Base-by-base conservation (phyloP, 2,888 invertebrate species). In the Cyclophora albipunctata region DNA sequence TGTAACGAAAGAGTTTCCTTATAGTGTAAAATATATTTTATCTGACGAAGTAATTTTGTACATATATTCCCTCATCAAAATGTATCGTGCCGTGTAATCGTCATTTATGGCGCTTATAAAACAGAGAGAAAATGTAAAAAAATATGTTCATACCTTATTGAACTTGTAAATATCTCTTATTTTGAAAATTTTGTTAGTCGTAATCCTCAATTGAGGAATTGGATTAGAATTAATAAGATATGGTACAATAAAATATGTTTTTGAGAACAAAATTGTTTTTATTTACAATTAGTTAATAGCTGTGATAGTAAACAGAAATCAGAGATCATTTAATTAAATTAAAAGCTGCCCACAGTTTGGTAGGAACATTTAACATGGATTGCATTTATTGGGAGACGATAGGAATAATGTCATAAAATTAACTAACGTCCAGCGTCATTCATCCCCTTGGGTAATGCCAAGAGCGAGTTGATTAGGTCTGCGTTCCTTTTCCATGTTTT, bases 401-500 rank as follows among this genome's bases (percentile, higher is more conserved):
- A 42, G 42, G 4, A 7, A 7, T 7, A 7, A 7, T 42, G n/a
- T 42, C 42, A 42, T 40, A 40, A 5, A 3, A 42, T 46, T 20
- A 42, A 45, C 79, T 80, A 91, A 75, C 92, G 92, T 48, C 94
- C 94, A 43, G 93, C 94, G 51, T 93, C 92, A 64, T 92, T 92
- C 90, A 94, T 91, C 55, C 91, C 92, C 67, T 93, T 93, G 5
- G 95, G 95, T 46, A 95, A 75, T n/a, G 92, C 91, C 42, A 95
- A 80, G n/a, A 95, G 84, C 0, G 94, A 92, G 71, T 93, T 94
- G 62, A 93, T 94, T 4, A 93, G 79, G 67, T 94, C 94, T 0
- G 93, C 93, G 66, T 93, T 93, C 3, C 93, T 85, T 66, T 93
- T 93, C 57, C 89, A 87, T 43, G 83, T 71, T 53, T 71, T 73